Percentiles rank a stretch among this genome's conserved stretches.
Conservation (phyloP, 1,140 invertebrate species). For the Ridgeia piscesae region DNA sequence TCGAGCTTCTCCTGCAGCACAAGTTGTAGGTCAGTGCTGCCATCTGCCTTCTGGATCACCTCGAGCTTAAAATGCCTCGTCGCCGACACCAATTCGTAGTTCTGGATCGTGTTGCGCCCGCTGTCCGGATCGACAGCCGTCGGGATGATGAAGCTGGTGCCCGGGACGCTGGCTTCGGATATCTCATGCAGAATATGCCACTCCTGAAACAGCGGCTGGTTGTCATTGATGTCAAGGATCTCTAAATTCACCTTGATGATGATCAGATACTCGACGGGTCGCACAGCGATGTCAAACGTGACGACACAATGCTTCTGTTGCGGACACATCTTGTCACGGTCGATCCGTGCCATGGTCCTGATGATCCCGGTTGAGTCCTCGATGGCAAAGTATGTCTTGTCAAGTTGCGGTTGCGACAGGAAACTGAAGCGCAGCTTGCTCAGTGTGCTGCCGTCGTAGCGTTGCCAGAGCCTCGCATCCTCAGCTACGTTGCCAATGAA, state of each 20-base stretch:
- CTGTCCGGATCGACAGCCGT: slow-evolving; percentile 25
- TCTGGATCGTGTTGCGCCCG: slow-evolving; percentile 13
- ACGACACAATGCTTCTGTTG: slow-evolving; percentile 17
- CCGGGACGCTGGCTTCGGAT: slow-evolving; percentile 55
- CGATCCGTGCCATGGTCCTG: slow-evolving; percentile 13
- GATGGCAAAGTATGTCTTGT: slow-evolving; percentile 21
- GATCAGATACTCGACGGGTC: slow-evolving; percentile 28
- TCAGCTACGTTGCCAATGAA: slow-evolving; percentile 23
- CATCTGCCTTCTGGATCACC: slow-evolving; percentile 22
- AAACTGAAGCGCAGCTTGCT: slow-evolving; percentile 20
- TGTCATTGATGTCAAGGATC: slow-evolving; percentile 84
- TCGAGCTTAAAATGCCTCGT: slow-evolving; percentile 27
- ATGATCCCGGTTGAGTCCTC: slow-evolving; percentile 28
- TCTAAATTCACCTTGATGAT: slow-evolving; percentile 48
- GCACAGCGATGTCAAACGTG: slow-evolving; percentile 25
- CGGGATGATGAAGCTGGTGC: slow-evolving; percentile 65
- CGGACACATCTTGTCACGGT: slow-evolving; percentile 29
- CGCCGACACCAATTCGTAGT: slow-evolving; percentile 19
- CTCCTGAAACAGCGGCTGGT: slow-evolving; percentile 75
- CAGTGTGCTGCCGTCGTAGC: neutral
- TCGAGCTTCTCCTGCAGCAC: slow-evolving; percentile 24
- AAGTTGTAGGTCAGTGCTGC: slow-evolving; percentile 20
- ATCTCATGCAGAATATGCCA: slow-evolving; percentile 36
- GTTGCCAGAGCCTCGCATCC: slow-evolving; percentile 11
- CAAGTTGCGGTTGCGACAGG: neutral